Evolutionary conservation across 2,888 invertebrate species (phyloP).

Genomic region (Metopia argyrocephala): DNA sequence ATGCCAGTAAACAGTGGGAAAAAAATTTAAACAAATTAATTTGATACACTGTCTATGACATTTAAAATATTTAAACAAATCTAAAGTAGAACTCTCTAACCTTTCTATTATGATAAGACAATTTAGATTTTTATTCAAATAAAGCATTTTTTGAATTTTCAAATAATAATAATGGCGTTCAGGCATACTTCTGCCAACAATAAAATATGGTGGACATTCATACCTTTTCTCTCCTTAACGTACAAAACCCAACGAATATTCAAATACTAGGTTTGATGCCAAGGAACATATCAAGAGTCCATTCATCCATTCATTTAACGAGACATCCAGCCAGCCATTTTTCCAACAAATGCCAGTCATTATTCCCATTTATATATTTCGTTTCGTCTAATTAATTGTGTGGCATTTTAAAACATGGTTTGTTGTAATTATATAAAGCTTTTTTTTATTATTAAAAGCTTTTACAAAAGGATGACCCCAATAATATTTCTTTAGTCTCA

Average conservation of each 20-base stretch:
- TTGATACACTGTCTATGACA: too few relatives aligned
- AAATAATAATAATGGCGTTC: background rate
- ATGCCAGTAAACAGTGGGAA: too few relatives aligned
- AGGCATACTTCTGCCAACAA: constrained; percentile 24
- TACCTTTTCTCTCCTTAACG: background rate
- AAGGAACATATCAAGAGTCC: background rate
- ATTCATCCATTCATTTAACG: background rate
- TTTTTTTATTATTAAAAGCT: constrained; percentile 20
- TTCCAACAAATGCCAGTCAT: constrained; percentile 7
- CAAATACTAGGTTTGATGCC: too few relatives aligned
- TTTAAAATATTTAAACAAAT: too few relatives aligned
- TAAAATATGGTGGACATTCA: background rate
- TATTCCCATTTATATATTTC: constrained; percentile 28
- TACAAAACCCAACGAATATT: constrained; percentile 6
- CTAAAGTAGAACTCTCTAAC: too few relatives aligned
- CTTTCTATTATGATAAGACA: too few relatives aligned
- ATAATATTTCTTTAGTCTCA: constrained; percentile 17
- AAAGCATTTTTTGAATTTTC: background rate
- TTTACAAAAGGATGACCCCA: constrained; percentile 29
- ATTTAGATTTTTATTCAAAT: too few relatives aligned
- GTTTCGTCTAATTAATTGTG: constrained; percentile 56
- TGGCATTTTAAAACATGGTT: constrained; percentile 54
- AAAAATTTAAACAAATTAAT: too few relatives aligned
- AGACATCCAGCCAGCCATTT: background rate
- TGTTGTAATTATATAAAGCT: constrained; percentile 48